Percentiles rank a stretch among this genome's conserved stretches.
phyloP scores from a whole-genome alignment of 2,113 vertebrate species.

The Talpa occidentalis region DNA sequence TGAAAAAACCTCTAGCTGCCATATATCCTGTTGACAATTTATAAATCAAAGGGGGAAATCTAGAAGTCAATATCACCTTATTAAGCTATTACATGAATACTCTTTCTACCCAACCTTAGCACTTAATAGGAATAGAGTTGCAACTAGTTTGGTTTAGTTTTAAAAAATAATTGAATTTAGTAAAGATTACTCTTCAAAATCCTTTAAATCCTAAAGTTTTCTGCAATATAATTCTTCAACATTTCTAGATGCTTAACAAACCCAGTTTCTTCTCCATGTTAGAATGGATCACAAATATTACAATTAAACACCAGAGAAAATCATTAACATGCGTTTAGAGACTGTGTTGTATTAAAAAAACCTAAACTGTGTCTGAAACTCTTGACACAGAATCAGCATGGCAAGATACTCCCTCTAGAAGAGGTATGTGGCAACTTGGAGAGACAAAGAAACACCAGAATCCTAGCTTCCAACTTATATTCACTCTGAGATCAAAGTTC shows the following conservation, averaged over 20 bases:
- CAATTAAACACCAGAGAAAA: not conserved
- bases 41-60: not conserved
- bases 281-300: not conserved
- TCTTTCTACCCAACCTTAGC: not conserved
- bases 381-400: not conserved
- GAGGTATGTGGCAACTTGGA: not conserved
- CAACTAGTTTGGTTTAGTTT: constrained; percentile 31
- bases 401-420: not conserved
- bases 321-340: not conserved
- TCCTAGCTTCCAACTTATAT: not conserved
- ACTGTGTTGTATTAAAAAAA: not conserved
- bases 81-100: not conserved
- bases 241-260: not conserved
- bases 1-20: not conserved
- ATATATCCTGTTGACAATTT: not conserved
- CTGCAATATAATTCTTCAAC: constrained; percentile 15
- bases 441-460: not conserved
- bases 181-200: not conserved
- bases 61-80: not conserved
- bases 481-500: not conserved
- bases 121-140: not conserved
- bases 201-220: not conserved
- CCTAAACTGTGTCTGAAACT: not conserved
- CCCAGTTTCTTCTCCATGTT: not conserved
- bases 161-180: not conserved